Conservation (phyloP, 2,797 vertebrate genomes). For the Esox masquinongy region DNA sequence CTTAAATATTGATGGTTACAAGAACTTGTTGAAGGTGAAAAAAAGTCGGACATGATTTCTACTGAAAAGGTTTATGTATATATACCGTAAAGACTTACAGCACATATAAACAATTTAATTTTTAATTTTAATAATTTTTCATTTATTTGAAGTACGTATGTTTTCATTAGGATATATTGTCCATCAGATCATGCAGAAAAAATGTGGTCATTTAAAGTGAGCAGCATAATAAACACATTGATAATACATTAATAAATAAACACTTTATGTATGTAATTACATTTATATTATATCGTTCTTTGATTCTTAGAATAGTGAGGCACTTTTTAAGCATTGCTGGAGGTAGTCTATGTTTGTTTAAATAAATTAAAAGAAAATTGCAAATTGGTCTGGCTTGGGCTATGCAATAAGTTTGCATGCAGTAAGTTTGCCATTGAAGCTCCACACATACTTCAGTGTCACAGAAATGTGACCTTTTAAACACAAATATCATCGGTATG, state of each 20-base stretch:
- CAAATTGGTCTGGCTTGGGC: constrained; percentile 35
- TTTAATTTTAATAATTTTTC: no score
- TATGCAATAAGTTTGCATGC: constrained; percentile 6
- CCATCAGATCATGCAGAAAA: constrained; percentile 6
- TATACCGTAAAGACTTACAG: no score
- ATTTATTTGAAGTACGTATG: no score
- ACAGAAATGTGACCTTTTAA: constrained; percentile 13
- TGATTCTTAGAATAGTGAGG: constrained; percentile 25
- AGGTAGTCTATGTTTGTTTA: constrained; percentile 26
- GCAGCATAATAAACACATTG: no score
- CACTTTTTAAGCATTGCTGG: constrained; percentile 34
- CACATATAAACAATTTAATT: no score
- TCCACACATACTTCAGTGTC: constrained; percentile 36
- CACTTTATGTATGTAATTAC: not conserved
- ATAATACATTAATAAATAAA: not conserved
- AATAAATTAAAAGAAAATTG: constrained; percentile 30
- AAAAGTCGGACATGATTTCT: not conserved
- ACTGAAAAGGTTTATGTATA: no score
- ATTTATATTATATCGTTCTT: constrained; percentile 1
- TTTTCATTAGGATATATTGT: no score
- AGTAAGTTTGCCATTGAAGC: not conserved
- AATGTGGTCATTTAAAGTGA: no score
- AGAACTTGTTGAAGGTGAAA: constrained; percentile 12
- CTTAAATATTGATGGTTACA: no score
- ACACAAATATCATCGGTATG: constrained; percentile 18